These are phyloP conservation scores for Pristis pectinata DNA, from an alignment of 2,797 vertebrate genomes.

Conservation along the genomic window DNA sequence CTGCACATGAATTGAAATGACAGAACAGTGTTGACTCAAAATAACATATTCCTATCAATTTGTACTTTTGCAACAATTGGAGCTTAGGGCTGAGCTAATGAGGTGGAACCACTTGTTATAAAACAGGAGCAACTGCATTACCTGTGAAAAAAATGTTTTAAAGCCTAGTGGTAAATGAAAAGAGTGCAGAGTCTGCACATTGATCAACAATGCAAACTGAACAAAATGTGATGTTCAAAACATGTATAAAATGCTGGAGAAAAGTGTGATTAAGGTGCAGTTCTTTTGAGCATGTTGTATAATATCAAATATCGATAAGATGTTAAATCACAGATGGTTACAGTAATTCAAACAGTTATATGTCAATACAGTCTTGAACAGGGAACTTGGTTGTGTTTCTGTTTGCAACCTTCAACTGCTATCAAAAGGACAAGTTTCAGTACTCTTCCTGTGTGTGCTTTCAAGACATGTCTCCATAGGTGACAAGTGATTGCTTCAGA, in stretches of 20 bases:
- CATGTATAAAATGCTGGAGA: no score
- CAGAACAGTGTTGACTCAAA: not conserved
- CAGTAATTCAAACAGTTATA: not conserved
- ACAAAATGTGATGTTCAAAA: not conserved
- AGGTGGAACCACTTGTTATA: not conserved
- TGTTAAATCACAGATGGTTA: not conserved
- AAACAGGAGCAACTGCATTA: not conserved
- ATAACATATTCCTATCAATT: not conserved
- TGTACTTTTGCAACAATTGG: not conserved
- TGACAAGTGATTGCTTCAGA: conserved; percentile 13
- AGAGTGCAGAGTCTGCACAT: no score
- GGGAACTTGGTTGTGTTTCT: not conserved
- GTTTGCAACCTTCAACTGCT: conserved; percentile 1
- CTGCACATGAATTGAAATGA: not conserved
- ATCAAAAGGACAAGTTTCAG: not conserved
- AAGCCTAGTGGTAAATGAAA: not conserved
- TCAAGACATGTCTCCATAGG: not conserved
- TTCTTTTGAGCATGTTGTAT: not conserved
- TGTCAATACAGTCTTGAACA: not conserved
- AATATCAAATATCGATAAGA: not conserved
- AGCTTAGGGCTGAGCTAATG: not conserved
- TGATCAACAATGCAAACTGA: not conserved
- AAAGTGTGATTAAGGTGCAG: not conserved
- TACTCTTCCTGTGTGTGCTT: not conserved
- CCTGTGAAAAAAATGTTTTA: not conserved